Base-by-base conservation (phyloP, 2,113 vertebrate genomes). In the Syngnathoides biaculeatus region DNA sequence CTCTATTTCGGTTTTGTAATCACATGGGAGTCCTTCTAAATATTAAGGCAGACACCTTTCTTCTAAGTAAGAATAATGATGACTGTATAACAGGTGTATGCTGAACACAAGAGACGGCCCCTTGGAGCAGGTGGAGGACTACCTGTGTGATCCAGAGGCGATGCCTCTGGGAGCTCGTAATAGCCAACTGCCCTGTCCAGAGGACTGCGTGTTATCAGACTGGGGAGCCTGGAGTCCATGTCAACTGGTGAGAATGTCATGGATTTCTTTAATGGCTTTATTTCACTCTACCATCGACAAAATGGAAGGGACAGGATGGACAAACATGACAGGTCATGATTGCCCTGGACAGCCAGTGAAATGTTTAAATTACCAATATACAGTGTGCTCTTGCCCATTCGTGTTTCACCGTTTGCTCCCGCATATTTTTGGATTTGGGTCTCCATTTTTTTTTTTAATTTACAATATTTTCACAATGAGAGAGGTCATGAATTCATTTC, bases 141-240 rank as follows among this genome's bases (percentile, higher is more conserved):
- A 99, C 66, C 91, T 99, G 38, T 99, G 97, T 79, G 97, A 99
- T 77, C 96, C 96, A 17, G 97, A 98, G 75, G 95, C 97, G 80
- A 98, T 99, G 96, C 95, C 95, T 0, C 85, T 98, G 22, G 97
- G 97, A 17, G 95, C 97, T 61, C 91, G 95, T 59, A 95, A 94
- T 65, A 97, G 95, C 87, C 93, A 80, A 0, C 79, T 99, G 57
- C 97, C 97, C 0, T 99, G 97, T 72, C 96, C 97, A 0, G 95
- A 95, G 74, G 96, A 98, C 79, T 99, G 96, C 26, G 97, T 98
- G n/a, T 82, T 95, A 68, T 95, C 94, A 8, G 95, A 99, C 74
- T 99, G 97, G 97, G 93, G 91, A n/a, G 40, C 77, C 0, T 99
- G 97, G 97, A 96, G 68, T 55, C 64, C 75, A 4, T 89, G 86